Evolutionary conservation across 2,888 invertebrate species (phyloP), one percentile per base, ranked within the genome.

Genomic region (Drosophila anomelani): DNA sequence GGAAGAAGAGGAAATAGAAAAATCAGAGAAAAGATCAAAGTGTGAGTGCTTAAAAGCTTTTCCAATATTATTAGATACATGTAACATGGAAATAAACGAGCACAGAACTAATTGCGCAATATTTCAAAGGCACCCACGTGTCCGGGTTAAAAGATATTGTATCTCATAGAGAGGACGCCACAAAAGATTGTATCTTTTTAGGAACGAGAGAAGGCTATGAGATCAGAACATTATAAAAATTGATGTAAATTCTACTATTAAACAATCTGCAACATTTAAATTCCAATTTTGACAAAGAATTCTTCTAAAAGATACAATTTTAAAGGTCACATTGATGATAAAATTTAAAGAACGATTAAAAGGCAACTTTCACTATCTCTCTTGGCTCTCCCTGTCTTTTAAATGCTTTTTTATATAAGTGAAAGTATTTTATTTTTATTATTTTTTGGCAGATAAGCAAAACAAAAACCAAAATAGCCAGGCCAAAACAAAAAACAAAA

Each of bases 381-480:
- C 32, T 56, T 26, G 44, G 41, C 43, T 47, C 17, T 10, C 10
- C 17, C 51, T 36, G 41, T 32, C 39, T 58, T 46, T 59, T 73
- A 59, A 59, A 64, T 36, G 41, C 60, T 39, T 34, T 62, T 58
- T 72, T 74, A 72, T 72, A 72, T 64, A 72, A 74, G 72, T 57
- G 74, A 73, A 71, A 69, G 62, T 61, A 23, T 41, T 60, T 60
- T 53, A 51, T 54, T 54, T 39, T 0, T 34, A 59, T 47, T 55
- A 36, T 13, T 55, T 62, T 67, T 67, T 63, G 53, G 53, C 64
- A 64, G 64, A 64, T 64, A 51, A 64, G 43, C 64, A 44, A 60
- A 59, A 58, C 39, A 62, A 47, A 39, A 56, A 77, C 77, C 62
- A 77, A 80, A 79, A 77, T 41, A 62, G 43, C 26, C 36, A 58